Evolutionary conservation across 2,797 vertebrate genomes (phyloP), one percentile per base, ranked within the genome.

Genomic region (Characodon lateralis): DNA sequence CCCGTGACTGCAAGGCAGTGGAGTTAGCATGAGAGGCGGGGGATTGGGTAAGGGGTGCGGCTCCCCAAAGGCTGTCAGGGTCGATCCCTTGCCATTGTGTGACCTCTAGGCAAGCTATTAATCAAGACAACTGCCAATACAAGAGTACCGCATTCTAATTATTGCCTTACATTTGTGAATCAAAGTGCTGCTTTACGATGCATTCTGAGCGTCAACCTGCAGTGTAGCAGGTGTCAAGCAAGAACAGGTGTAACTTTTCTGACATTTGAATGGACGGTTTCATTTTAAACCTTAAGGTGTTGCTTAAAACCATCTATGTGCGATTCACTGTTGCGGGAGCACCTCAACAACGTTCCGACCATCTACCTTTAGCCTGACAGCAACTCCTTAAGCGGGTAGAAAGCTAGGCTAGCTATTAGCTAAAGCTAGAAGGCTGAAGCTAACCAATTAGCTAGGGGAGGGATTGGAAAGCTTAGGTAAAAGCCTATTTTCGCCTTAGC

Each of bases 61-160:
- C 89, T 95, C 96, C 95, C 95, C 95, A 94, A 96, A 95, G 95
- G 93, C 94, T 94, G 83, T 78, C 83, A 78, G 93, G 95, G 93
- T 95, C 93, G 89, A 95, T 91, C 89, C 88, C 89, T 92, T 92
- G 89, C 93, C 85, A 94, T 95, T 94, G 92, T 93, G 89, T 94
- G 95, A 96, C 95, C 96, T 95, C 90, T 93, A 85, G 41, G 89
- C 86, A 68, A 78, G 84, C 87, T 89, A 91, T 87, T 78, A 90
- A 93, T 94, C 85, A 92, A 91, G 87, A 83, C 87, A 87, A 87
- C 93, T 92, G 85, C 88, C 86, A 86, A 50, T 73, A 76, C 56
- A 76, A 46, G 0, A 18, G n/a, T 9, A 79, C 48, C 55, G 46
- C 50, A 43, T 28, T 74, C 41, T 65, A 0, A 2, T 46, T 9